Evolutionary conservation across 2,797 vertebrate genomes (phyloP), one percentile per base, ranked within the genome.

Genomic region (Zenarchopterus dispar): DNA sequence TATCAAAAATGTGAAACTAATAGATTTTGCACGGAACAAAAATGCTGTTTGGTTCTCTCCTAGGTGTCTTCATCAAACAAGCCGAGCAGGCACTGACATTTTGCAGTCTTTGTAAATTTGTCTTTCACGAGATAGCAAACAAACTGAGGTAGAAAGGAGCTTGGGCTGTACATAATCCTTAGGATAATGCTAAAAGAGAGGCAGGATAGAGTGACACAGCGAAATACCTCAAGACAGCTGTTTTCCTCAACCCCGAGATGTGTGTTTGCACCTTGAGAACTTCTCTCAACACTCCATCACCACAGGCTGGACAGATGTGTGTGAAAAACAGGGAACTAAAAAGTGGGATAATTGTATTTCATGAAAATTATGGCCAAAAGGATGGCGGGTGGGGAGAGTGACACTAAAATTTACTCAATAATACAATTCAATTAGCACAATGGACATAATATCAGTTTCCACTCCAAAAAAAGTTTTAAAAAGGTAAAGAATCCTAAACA

Each of bases 141-240:
- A 92, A 96, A 96, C 93, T 93, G 96, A 97, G 96, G 96, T 97
- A 97, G 95, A 95, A 95, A 94, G 92, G 67, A 95, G 96, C 91
- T 83, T 83, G 88, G 93, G 93, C 90, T 87, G 91, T 89, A 92
- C 84, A 90, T 94, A 89, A 93, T 92, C 89, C 89, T 90, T 90
- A 82, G 84, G 77, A 86, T 89, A 91, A 83, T 86, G 88, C 88
- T 91, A 89, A 91, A 86, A 91, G 81, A 88, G 89, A 88, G 91
- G 88, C 88, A 78, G 78, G 75, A 89, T 73, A 75, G 74, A 80
- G 81, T 80, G 65, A 78, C 86, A 86, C 75, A 45, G 19, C 9
- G 19, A 45, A 19, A 45, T 3, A 69, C 84, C 86, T 88, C n/a
- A 44, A 66, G 81, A 86, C 85, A 26, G 51, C 33, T 62, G 64